Conservation (phyloP, 2,888 invertebrate genomes). For the Luperina testacea region DNA sequence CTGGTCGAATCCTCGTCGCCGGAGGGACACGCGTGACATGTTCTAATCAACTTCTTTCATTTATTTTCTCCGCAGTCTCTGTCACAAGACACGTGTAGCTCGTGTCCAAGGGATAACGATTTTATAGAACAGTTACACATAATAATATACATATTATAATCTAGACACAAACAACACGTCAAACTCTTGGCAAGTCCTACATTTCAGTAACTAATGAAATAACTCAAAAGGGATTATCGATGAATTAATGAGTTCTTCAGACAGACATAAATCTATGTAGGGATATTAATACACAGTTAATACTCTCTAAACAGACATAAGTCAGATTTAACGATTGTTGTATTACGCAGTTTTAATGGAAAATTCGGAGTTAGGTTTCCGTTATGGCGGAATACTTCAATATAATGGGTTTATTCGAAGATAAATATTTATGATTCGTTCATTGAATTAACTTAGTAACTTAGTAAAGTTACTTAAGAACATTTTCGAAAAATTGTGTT, state of each 20-base stretch:
- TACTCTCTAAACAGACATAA: slow-evolving; percentile 31
- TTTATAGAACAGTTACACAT: slow-evolving; percentile 27
- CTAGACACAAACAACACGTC: slow-evolving; percentile 17
- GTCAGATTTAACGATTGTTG: slow-evolving; percentile 12
- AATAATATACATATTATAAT: background rate
- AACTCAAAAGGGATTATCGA: slow-evolving; percentile 42
- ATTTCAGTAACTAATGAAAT: slow-evolving; percentile 7
- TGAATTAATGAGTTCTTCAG: slow-evolving; percentile 34
- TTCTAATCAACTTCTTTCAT: background rate
- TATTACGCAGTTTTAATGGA: slow-evolving; percentile 26
- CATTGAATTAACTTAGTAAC: slow-evolving; percentile 1
- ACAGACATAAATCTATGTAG: slow-evolving; percentile 58
- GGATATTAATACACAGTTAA: slow-evolving; percentile 50
- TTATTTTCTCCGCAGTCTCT: background rate
- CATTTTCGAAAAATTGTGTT: too few relatives aligned
- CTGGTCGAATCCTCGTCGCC: background rate
- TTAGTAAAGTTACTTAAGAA: too few relatives aligned
- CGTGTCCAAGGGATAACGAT: background rate
- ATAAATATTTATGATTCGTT: slow-evolving; percentile 28
- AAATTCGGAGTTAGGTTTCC: slow-evolving; percentile 28
- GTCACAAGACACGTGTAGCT: background rate
- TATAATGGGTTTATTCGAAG: background rate
- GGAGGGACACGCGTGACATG: background rate
- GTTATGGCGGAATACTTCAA: slow-evolving; percentile 15
- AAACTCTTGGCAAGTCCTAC: slow-evolving; percentile 36